Evolutionary conservation across 2,797 vertebrate genomes (phyloP), one percentile per base, ranked within the genome.

Genomic region (Eremophila alpestris): DNA sequence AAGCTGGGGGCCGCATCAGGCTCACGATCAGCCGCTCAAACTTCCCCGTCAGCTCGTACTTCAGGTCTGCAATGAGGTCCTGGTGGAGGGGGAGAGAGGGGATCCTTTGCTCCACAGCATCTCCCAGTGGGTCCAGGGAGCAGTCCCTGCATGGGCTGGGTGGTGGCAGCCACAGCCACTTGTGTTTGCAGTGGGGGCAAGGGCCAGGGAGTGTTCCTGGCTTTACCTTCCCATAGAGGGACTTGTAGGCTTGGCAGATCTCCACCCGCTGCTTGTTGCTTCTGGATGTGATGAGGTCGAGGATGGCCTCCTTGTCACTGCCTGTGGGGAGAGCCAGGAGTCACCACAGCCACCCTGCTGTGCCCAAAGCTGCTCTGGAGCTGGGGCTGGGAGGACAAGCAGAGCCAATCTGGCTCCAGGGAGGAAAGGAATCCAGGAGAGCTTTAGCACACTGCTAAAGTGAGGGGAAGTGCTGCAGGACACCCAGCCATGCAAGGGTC

Each of bases 1-100:
- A 99, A 45, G 99, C 98, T 3, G 98, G 98, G 13, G 98, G 98
- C 81, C 98, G 98, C 99, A 99, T 99, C 93, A 99, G 97, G 86
- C 99, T 99, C 82, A 99, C 99, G 0, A 99, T 99, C 95, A 99
- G 98, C 19, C 99, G 98, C 92, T 99, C 99, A 89, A 99, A 99
- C 96, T 99, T 99, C 30, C 99, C 99, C 0, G 99, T 99, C 96
- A 99, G 98, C 97, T 99, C 99, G 5, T 99, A 99, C 94, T 99
- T 99, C 83, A 99, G 97, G 96, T 99, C 99, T 26, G 98, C 98
- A 22, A 99, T 99, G 95, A 99, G 98, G 96, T 99, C 99, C 99
- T 99, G 95, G 86, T 8, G 22, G 20, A 80, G 18, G 16, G 56
- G 43, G 18, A 94, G 45, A 70, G 45, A 40, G 70, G 65, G 23